A percentile compares a stretch with the other conserved stretches of the same genome.
Conservation (phyloP, 2,113 vertebrate species). For the Neolamprologus cancellatus region DNA sequence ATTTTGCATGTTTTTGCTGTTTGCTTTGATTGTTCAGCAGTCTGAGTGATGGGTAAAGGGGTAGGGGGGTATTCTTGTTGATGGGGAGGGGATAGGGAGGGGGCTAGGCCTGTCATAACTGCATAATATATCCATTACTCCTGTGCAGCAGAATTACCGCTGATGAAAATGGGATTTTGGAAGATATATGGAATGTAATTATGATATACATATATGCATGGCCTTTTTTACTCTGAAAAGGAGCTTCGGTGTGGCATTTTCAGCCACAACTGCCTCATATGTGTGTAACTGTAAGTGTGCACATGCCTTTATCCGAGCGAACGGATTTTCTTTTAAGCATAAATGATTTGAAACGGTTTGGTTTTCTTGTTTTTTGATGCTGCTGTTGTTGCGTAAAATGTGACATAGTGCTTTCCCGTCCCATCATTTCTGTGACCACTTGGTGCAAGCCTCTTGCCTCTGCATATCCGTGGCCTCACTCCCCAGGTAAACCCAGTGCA, state of each 20-base stretch:
- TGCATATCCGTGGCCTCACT: background rate
- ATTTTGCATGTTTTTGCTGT: slow-evolving; percentile 58
- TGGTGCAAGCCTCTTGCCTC: background rate
- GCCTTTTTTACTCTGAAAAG: slow-evolving; percentile 47
- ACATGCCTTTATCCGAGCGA: background rate
- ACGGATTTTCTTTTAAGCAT: background rate
- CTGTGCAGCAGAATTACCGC: slow-evolving; percentile 65
- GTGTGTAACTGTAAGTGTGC: background rate
- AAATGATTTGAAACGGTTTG: background rate
- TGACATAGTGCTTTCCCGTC: background rate
- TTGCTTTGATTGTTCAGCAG: slow-evolving; percentile 61
- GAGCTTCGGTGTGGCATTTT: slow-evolving; percentile 37
- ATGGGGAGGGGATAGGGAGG: slow-evolving; percentile 36
- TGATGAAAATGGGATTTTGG: slow-evolving; percentile 74
- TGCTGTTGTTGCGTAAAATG: background rate
- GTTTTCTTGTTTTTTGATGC: background rate
- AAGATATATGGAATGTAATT: slow-evolving; percentile 76
- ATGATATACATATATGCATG: slow-evolving; percentile 75
- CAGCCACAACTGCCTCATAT: background rate
- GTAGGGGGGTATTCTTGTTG: background rate
- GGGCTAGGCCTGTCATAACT: slow-evolving; percentile 64
- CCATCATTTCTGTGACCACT: background rate
- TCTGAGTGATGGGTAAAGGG: slow-evolving; percentile 28
- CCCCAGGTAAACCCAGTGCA: slow-evolving; percentile 31
- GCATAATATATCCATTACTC: slow-evolving; percentile 74